Evolutionary conservation across 2,888 invertebrate genomes (phyloP), one percentile per base, ranked within the genome.

Genomic region (Dendrolimus houi): DNA sequence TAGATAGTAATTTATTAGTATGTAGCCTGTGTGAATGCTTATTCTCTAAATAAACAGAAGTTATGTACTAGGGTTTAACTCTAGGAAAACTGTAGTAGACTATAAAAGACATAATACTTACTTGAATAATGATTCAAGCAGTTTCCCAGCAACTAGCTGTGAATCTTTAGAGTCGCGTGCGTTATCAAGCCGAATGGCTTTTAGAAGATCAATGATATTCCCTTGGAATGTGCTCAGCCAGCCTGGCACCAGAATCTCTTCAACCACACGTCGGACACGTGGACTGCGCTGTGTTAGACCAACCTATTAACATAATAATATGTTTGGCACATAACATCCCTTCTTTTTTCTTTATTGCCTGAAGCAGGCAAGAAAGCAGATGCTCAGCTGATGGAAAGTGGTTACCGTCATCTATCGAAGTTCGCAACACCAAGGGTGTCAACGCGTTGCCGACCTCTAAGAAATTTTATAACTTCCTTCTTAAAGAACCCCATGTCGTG

Each of bases 151-250:
- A 1, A 91, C 90, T 59, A 87, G 83, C 62, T 91, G 88, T 0
- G 91, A 91, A 62, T 91, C 91, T 41, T 89, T 87, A 0, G 90
- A 90, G 52, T 91, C 90, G 9, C 88, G 81, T 0, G 81, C 74
- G 58, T 91, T 91, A 67, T 96, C 96, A 53, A 96, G 89, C 68
- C 96, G 94, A 40, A 97, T 87, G 3, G 95, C 94, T 60, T 93
- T 93, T 56, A 97, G 86, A n/a, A 98, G 85, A 8, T 93, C 90
- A 13, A 96, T 84, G 54, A 94, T 93, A 68, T 96, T 93, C 2
- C 94, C 93, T 55, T 94, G 91, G 71, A 94, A 95, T 1, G 93
- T 90, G 56, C 93, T 92, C 60, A 97, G 83, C 97, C 97, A 97
- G 1, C 93, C 87, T 0, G 95, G 94, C 1, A 97, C 81, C 64